A percentile compares a stretch with the other conserved stretches of the same genome.
phyloP scores from a whole-genome alignment of 2,113 vertebrate genomes.

The Pseudolaguvia tuberculata region DNA sequence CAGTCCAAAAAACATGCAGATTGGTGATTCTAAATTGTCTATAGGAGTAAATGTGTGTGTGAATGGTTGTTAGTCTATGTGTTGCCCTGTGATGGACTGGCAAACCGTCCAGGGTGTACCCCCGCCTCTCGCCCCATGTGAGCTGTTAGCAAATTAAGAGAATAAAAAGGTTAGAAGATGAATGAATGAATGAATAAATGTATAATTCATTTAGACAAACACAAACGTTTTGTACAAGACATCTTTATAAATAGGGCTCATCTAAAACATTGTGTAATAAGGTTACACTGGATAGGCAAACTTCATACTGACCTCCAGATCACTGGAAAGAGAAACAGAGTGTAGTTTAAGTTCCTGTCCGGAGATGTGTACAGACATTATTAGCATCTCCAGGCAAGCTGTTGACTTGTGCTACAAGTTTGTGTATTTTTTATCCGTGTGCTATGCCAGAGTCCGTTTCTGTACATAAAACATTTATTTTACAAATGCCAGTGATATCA shows the following conservation, averaged over 20 bases:
- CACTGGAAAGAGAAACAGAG: neutral
- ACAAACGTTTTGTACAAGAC: conserved; percentile 39
- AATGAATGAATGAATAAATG: no score
- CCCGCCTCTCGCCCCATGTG: no score
- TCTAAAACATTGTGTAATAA: conserved; percentile 55
- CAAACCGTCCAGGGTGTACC: no score
- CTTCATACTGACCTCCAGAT: conserved; percentile 32
- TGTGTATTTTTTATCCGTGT: conserved; percentile 9
- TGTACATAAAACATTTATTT: neutral
- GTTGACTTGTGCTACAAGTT: conserved; percentile 27
- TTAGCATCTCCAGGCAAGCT: neutral
- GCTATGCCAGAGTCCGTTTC: neutral
- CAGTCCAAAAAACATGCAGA: no score
- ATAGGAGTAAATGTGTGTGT: no score
- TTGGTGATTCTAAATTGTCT: no score
- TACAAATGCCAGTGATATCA: neutral
- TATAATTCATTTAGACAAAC: conserved; percentile 27
- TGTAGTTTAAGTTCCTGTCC: neutral
- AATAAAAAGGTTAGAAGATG: no score
- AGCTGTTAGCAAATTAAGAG: no score
- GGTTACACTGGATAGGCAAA: conserved; percentile 55
- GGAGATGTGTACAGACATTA: neutral
- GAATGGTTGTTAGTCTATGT: no score
- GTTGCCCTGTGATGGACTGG: no score
- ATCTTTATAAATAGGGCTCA: conserved; percentile 65